A percentile compares a stretch with the other conserved stretches of the same genome.
These are phyloP conservation scores for Myrmecophaga tridactyla DNA, from an alignment of 2,113 vertebrate species.

Conservation along the genomic window DNA sequence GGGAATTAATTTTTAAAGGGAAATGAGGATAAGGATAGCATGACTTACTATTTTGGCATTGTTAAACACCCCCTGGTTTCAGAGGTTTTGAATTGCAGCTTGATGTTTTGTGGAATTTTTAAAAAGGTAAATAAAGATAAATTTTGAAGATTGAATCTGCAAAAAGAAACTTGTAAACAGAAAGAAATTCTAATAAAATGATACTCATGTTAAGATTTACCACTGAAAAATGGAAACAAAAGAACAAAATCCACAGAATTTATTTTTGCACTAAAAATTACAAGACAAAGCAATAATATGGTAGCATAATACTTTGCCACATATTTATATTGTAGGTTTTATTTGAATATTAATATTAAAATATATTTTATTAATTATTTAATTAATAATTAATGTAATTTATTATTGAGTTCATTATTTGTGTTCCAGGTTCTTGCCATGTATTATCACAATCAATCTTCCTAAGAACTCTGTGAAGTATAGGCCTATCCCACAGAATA, in stretches of 20 bases:
- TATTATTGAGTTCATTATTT: not conserved
- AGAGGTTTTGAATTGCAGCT: slow-evolving; percentile 43
- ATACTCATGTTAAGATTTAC: not conserved
- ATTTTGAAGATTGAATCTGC: not conserved
- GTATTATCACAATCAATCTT: not conserved
- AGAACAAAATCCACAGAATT: not conserved
- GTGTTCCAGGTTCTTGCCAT: not conserved
- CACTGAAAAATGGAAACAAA: not conserved
- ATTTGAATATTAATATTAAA: slow-evolving; percentile 11
- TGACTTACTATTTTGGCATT: not conserved
- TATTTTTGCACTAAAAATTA: slow-evolving; percentile 16
- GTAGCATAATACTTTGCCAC: not conserved
- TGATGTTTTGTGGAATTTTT: slow-evolving; percentile 9
- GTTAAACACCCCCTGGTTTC: slow-evolving; percentile 30
- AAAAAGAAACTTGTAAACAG: not conserved
- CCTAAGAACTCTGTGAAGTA: not conserved
- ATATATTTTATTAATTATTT: no score
- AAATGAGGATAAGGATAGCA: not conserved
- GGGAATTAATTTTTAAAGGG: not conserved
- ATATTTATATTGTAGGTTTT: not conserved
- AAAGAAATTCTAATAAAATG: slow-evolving; percentile 22
- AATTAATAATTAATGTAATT: no score
- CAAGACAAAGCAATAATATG: not conserved
- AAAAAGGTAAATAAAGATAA: not conserved
- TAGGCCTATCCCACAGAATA: not conserved